Evolutionary conservation across 2,797 vertebrate genomes (phyloP).

Genomic region (Capromys pilorides): DNA sequence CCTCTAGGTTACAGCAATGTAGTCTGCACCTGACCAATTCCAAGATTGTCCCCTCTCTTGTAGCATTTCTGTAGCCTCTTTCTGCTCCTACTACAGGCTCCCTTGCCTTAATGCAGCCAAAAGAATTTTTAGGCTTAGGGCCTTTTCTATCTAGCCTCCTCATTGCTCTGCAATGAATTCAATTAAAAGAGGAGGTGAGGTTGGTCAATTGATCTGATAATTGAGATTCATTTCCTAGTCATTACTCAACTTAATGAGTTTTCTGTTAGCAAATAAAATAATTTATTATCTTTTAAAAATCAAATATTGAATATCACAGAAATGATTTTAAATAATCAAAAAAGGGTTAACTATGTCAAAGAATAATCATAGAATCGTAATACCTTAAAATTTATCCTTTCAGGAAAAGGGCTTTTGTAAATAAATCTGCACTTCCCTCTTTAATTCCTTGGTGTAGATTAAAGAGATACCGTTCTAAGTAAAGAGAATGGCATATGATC

Average conservation of each 20-base stretch:
- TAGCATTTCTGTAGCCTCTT: rapidly evolving
- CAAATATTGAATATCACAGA: background rate
- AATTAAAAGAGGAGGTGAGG: background rate
- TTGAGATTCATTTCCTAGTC: background rate
- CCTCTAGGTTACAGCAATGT: background rate
- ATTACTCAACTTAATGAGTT: background rate
- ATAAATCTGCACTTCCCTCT: background rate
- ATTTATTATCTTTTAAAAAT: background rate
- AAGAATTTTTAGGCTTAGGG: background rate
- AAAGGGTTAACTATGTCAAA: slow-evolving; percentile 2
- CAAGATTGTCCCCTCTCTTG: rapidly evolving
- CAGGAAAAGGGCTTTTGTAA: background rate
- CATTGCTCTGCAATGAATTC: background rate
- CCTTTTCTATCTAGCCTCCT: background rate
- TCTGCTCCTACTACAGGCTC: background rate
- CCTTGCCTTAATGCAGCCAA: rapidly evolving
- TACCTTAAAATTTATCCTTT: background rate
- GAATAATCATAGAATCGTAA: background rate
- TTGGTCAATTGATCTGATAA: background rate
- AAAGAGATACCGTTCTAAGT: background rate
- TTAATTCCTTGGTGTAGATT: background rate
- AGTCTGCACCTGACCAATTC: rapidly evolving
- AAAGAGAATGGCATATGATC: background rate
- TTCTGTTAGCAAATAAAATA: slow-evolving; percentile 3
- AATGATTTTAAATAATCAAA: slow-evolving; percentile 4